Percentiles rank a stretch among this genome's conserved stretches.
These are phyloP conservation scores for Cardinalis cardinalis DNA, from an alignment of 2,113 vertebrate genomes.

Conservation along the genomic window DNA sequence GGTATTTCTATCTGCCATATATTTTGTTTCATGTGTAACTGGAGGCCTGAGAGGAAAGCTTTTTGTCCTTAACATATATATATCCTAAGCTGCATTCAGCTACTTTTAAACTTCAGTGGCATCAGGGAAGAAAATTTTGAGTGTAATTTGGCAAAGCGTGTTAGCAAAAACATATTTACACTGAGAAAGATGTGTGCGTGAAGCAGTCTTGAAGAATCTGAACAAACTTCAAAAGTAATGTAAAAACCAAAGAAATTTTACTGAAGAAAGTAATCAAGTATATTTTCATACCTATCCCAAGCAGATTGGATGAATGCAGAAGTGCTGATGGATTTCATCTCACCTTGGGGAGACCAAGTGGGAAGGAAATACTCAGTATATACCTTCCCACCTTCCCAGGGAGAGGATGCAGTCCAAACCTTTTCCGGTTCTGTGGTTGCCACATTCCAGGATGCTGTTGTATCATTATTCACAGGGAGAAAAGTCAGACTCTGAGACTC, in stretches of 20 bases:
- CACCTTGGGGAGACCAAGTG: not conserved
- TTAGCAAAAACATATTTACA: not conserved
- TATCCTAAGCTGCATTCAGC: not conserved
- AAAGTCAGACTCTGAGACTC: not conserved
- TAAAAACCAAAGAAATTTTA: not conserved
- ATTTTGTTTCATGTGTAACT: not conserved
- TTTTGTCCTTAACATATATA: not conserved
- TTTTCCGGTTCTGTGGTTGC: not conserved
- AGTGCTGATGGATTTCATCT: not conserved
- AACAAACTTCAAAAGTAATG: not conserved
- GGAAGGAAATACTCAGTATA: not conserved
- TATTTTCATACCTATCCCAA: not conserved
- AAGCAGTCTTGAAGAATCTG: not conserved
- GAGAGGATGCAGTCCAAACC: not conserved
- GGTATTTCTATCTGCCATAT: not conserved
- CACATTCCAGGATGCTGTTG: not conserved
- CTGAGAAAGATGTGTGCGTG: accelerated
- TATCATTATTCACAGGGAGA: not conserved
- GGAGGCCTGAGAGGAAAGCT: not conserved
- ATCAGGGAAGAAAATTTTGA: not conserved
- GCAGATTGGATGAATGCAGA: not conserved
- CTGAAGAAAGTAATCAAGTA: not conserved
- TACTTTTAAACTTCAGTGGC: not conserved
- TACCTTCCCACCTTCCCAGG: not conserved
- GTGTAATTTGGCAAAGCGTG: not conserved